Base-by-base conservation (phyloP, 2,797 vertebrate species). In the Neosilurus mollespiculum region DNA sequence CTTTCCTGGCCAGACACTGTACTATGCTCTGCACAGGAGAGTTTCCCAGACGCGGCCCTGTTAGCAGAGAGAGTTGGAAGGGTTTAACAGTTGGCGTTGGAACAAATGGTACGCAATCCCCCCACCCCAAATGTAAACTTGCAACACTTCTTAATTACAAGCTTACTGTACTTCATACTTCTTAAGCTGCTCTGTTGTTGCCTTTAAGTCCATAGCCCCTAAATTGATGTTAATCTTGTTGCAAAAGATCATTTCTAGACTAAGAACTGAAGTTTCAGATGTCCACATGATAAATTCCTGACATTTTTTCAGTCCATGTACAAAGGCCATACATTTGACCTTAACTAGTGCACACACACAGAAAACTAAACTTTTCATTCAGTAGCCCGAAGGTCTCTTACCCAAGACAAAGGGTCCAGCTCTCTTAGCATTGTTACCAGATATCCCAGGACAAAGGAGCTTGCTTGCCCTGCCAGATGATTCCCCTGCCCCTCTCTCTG, bases 1-100 rank as follows among this genome's bases (percentile, higher is more conserved):
- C 98, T 91, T 97, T 99, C 90, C 98, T 96, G 81, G 98, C 98
- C 94, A 99, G 94, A 95, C 98, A 99, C 91, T 99, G 98, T 88
- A 98, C 97, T 91, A 99, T 99, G 93, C 98, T 99, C 70, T 96
- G 98, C 90, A 99, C 98, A 1, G 98, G 98, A 87, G 98, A 99
- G 93, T 98, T 99, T 90, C 98, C 98, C 92, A 99, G 93, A 83
- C 97, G 97, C 88, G 98, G 97, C 89, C 98, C 98, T 99, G 91
- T 75, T 70, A 86, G 76, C 85, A 83, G 82, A 90, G 86, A 92
- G 90, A 18, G 37, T 6, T 37, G 34, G 18, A 67, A 26, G 34
- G 58, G 18, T 65, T 62, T 30, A 83, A 84, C n/a, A 90, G 73
- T 80, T 84, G 75, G 43, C 85, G 71, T 89, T 86, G 91, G 90